phyloP scores from a whole-genome alignment of 2,797 vertebrate species.

The Cyprinodon diabolis region DNA sequence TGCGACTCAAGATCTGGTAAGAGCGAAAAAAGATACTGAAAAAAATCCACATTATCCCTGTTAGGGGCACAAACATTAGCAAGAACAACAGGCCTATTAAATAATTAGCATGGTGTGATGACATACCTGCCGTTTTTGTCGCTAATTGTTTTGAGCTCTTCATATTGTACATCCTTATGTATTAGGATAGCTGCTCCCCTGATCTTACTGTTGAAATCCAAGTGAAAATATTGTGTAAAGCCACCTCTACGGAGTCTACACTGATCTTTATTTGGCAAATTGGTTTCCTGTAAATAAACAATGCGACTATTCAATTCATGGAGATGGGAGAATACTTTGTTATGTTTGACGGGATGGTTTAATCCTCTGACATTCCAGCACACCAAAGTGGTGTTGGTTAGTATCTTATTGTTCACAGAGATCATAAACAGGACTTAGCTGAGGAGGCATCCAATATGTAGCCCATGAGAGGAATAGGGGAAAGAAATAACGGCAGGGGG shows the following conservation, averaged over 20 bases:
- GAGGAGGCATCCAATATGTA: not conserved
- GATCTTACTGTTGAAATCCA: not conserved
- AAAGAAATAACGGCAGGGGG: too few species aligned
- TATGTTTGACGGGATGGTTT: not conserved
- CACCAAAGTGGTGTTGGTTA: not conserved
- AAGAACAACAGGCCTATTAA: not conserved
- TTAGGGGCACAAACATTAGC: not conserved
- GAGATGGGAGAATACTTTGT: not conserved
- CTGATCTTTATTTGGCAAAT: not conserved
- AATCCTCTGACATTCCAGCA: not conserved
- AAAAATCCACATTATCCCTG: not conserved
- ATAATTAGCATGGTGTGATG: not conserved
- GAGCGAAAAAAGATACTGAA: not conserved
- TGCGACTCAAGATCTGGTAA: not conserved
- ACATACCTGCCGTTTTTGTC: not conserved
- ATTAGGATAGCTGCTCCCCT: not conserved
- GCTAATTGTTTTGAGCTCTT: not conserved
- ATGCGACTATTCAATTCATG: not conserved
- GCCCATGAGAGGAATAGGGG: too few species aligned
- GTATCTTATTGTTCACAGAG: not conserved
- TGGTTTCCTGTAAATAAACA: not conserved
- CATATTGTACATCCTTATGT: not conserved
- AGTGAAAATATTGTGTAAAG: not conserved
- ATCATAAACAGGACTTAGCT: not conserved
- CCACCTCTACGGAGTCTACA: not conserved